Conservation (phyloP, 1,140 invertebrate species). For the Cecropterus lyciades region DNA sequence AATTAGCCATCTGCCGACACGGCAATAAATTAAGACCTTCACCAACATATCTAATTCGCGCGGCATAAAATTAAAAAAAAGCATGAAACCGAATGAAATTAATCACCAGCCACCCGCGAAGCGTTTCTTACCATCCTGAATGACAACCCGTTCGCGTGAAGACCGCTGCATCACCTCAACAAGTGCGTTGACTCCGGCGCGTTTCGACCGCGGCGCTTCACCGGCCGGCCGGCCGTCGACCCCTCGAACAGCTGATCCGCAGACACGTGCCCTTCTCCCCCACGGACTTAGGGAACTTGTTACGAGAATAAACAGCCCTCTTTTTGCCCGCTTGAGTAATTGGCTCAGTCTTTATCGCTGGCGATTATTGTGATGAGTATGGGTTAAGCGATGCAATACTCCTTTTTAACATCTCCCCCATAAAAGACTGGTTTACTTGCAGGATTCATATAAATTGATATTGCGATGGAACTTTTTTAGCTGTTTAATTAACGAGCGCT, state of each 20-base stretch:
- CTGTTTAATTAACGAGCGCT: conserved; percentile 18
- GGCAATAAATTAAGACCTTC: neutral
- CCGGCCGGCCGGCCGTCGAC: conserved; percentile 54
- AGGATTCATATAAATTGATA: conserved; percentile 14
- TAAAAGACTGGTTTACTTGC: conserved; percentile 14
- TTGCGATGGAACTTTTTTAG: conserved; percentile 18
- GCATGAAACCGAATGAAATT: neutral
- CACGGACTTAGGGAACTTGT: conserved; percentile 36
- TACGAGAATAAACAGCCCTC: conserved; percentile 46
- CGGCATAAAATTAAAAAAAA: conserved; percentile 21
- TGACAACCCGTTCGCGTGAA: conserved; percentile 43
- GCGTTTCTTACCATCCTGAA: conserved; percentile 37
- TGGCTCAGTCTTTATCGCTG: conserved; percentile 42
- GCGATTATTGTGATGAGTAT: conserved; percentile 29
- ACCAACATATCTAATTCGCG: conserved; percentile 4
- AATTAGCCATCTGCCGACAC: neutral
- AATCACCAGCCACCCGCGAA: conserved; percentile 32
- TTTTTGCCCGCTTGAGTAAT: conserved; percentile 49
- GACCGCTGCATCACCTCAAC: conserved; percentile 37
- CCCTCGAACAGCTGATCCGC: conserved; percentile 62
- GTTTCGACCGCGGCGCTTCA: conserved; percentile 49
- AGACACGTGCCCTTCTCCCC: conserved; percentile 55
- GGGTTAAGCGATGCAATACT: conserved; percentile 30
- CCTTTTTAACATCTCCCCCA: conserved; percentile 19
- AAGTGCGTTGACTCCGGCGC: conserved; percentile 57